These are phyloP conservation scores for Arnoldichthys spilopterus DNA, from an alignment of 2,797 vertebrate species.

Conservation along the genomic window DNA sequence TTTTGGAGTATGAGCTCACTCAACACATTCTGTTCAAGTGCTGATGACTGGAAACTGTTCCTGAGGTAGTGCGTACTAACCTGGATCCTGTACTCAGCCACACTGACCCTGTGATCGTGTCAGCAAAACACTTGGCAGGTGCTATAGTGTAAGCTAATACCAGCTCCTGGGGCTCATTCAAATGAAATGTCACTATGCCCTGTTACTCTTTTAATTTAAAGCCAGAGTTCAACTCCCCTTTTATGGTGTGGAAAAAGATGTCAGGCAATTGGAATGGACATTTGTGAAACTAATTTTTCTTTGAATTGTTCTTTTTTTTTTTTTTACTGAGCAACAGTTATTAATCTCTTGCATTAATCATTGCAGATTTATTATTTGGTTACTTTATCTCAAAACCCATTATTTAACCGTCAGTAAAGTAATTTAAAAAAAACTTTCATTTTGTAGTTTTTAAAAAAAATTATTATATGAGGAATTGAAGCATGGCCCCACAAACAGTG, in stretches of 20 bases:
- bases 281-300: not conserved
- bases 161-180: not conserved
- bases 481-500: too few species aligned
- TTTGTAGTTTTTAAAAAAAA: too few species aligned
- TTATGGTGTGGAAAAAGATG: not conserved
- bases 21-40: constrained; percentile 24
- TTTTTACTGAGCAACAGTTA: not conserved
- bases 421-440: too few species aligned
- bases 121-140: constrained; percentile 34
- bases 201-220: not conserved
- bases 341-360: too few species aligned
- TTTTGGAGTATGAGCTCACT: constrained; percentile 46
- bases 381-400: too few species aligned
- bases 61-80: constrained; percentile 37
- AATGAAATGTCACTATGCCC: constrained; percentile 38
- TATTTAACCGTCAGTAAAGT: too few species aligned
- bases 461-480: too few species aligned
- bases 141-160: constrained; percentile 6
- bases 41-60: constrained; percentile 34
- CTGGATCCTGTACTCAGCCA: constrained; percentile 29
- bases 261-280: not conserved
- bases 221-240: not conserved
- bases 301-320: not conserved
- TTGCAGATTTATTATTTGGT: too few species aligned
- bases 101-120: constrained; percentile 37